Percentiles rank a stretch among this genome's conserved stretches.
phyloP scores from a whole-genome alignment of 2,888 invertebrate genomes.

The Cosmorhoe ocellata region DNA sequence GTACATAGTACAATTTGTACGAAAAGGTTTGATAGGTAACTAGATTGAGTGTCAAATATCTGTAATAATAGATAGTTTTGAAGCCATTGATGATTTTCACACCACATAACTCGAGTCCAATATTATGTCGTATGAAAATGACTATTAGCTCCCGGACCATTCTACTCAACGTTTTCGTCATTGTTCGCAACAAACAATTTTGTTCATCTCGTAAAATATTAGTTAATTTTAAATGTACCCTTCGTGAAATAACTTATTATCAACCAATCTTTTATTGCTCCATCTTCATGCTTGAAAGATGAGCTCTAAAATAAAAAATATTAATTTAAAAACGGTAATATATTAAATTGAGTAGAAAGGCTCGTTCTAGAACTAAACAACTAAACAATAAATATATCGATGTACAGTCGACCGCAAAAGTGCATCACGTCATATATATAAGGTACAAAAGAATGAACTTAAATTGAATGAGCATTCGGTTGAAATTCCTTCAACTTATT shows the following conservation, averaged over 20 bases:
- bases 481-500: no score
- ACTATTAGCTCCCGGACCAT: neutral
- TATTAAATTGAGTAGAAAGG: no score
- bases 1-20: conserved; percentile 49
- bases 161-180: no score
- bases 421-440: neutral
- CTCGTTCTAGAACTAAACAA: neutral
- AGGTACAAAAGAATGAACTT: conserved; percentile 4
- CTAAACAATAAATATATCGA: neutral
- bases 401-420: neutral
- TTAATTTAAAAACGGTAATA: no score
- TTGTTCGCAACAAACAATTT: no score
- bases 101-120: neutral
- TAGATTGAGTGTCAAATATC: conserved; percentile 9
- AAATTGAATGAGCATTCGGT: neutral
- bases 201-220: no score
- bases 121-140: neutral
- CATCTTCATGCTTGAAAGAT: no score
- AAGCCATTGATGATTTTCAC: neutral
- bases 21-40: conserved; percentile 32
- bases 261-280: no score
- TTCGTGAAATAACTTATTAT: no score
- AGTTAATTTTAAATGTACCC: no score
- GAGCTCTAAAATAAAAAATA: no score
- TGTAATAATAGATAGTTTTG: neutral